A percentile compares a stretch with the other conserved stretches of the same genome.
These are phyloP conservation scores for Datnioides undecimradiatus DNA, from an alignment of 2,113 vertebrate genomes.

Conservation along the genomic window DNA sequence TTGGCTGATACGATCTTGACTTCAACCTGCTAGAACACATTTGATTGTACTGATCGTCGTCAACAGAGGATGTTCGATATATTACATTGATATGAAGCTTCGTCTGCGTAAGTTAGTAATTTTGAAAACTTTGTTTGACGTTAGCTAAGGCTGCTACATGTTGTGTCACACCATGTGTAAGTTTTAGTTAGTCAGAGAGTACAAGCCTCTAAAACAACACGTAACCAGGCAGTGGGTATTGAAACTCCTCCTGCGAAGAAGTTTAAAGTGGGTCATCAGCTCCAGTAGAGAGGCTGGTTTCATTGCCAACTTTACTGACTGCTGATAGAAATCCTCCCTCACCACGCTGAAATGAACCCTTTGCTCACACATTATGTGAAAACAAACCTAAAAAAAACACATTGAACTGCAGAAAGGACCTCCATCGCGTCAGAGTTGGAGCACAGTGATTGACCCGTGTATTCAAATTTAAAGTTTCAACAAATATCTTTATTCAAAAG, in stretches of 20 bases:
- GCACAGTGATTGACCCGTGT: neutral
- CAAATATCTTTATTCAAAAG: neutral
- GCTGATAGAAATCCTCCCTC: neutral
- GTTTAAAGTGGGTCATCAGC: conserved; percentile 14
- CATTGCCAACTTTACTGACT: neutral
- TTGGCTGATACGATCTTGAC: neutral
- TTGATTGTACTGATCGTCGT: neutral
- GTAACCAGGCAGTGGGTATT: neutral
- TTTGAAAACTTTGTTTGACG: neutral
- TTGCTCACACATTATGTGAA: conserved; percentile 2
- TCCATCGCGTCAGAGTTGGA: neutral
- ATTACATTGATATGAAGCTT: neutral
- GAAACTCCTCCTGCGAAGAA: neutral
- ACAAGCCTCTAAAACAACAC: neutral
- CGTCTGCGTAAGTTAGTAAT: neutral
- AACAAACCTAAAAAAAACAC: conserved; percentile 4
- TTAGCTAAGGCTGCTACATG: neutral
- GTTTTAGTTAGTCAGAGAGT: neutral
- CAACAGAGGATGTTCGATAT: neutral
- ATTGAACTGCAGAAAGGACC: neutral
- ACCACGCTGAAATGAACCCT: neutral
- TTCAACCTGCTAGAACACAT: neutral
- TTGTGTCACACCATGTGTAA: neutral
- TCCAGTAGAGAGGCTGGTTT: neutral
- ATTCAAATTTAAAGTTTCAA: neutral